A percentile compares a stretch with the other conserved stretches of the same genome.
Evolutionary conservation across 2,797 vertebrate genomes (phyloP).

Genomic region (Enteromius radiatus): DNA sequence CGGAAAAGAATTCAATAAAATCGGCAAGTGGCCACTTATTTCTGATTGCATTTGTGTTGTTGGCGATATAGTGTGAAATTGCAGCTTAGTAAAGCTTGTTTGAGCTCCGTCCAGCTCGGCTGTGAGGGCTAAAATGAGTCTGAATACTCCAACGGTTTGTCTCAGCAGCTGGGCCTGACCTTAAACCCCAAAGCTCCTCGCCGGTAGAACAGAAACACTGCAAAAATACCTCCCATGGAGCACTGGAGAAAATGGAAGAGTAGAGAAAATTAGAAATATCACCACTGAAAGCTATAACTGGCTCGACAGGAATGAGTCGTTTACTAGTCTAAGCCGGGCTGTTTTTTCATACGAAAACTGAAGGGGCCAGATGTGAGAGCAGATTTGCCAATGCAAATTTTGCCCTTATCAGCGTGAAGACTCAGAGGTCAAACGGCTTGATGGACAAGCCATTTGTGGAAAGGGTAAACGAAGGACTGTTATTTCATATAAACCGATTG

Average conservation of each 20-base stretch:
- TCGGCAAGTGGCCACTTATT: not conserved
- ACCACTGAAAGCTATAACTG: not conserved
- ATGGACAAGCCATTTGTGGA: constrained; percentile 46
- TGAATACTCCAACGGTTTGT: not conserved
- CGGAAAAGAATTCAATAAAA: constrained; percentile 3
- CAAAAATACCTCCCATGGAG: not conserved
- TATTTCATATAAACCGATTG: constrained; percentile 37
- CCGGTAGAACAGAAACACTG: not conserved
- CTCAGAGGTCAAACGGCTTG: constrained; percentile 45
- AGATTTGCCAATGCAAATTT: constrained; percentile 53
- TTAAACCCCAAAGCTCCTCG: constrained; percentile 4
- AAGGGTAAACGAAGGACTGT: constrained; percentile 44
- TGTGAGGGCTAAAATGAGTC: constrained; percentile 10
- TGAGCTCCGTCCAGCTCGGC: not conserved
- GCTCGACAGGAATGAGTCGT: constrained; percentile 14
- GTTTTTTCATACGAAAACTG: constrained; percentile 3
- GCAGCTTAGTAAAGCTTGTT: constrained; percentile 36
- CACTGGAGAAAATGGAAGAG: not conserved
- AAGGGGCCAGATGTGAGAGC: constrained; percentile 36
- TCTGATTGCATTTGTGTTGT: constrained; percentile 19
- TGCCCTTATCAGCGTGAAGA: constrained; percentile 49
- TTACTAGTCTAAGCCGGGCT: constrained; percentile 23
- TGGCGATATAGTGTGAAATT: constrained; percentile 14
- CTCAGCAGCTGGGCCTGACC: constrained; percentile 3
- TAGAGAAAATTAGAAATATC: not conserved